Base-by-base conservation (phyloP, 2,113 vertebrate species). In the Heterochromis multidens region DNA sequence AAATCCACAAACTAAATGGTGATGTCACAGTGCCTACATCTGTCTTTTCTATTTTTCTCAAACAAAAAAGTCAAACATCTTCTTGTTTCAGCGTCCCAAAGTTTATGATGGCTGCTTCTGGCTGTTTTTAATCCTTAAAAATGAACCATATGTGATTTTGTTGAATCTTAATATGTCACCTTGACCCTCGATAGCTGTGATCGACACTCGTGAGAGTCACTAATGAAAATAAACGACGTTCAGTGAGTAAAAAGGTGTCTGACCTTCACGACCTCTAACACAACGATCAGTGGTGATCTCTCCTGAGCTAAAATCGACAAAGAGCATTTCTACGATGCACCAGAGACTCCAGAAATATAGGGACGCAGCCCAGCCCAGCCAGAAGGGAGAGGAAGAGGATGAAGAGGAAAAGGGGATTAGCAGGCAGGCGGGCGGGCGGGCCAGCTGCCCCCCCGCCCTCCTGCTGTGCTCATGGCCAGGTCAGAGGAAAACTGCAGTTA, bases 401-500 rank as follows among this genome's bases (percentile, higher is more conserved):
- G 76, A 83, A 56, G 80, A 57, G 84, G 74, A 61, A 86, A 80
- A 85, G 87, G 87, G 86, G 93, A 95, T 94, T 95, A 93, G 72
- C 67, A 62, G 74, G 77, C 81, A 70, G 86, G 83, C 84, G 87
- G 72, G n/a, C n/a, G n/a, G n/a, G n/a, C n/a, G n/a, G n/a, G n/a
- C 72, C 62, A 85, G 25, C 25, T 35, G 72, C 46, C 74, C 59
- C 46, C 52, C 83, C 17, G 72, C 65, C 80, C 87, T 90, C 83
- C 89, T 78, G 74, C 84, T 52, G 76, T 59, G 88, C 84, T 79
- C 80, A 81, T 72, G 88, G 81, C 58, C 82, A 80, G 87, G 77
- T 90, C 89, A 94, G 89, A 81, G 86, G 35, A 82, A 89, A 90
- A 89, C 88, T 62, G 62, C 85, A 87, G 92, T 89, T 93, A 90